phyloP scores from a whole-genome alignment of 2,888 invertebrate genomes.

The Drosophila mimica region DNA sequence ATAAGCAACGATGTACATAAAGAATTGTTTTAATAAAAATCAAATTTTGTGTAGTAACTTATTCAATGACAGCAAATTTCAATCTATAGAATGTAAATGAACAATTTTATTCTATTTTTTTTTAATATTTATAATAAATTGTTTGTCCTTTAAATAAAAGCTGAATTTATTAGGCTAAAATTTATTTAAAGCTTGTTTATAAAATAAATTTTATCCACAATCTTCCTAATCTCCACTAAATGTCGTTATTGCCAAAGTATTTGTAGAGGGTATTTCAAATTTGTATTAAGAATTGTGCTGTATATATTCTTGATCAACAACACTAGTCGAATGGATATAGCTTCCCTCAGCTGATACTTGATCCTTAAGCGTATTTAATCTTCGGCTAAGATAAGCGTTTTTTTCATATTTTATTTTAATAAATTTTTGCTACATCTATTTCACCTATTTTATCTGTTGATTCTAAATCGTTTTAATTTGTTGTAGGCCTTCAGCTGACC shows the following conservation, averaged over 20 bases:
- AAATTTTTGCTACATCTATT: not conserved
- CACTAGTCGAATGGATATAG: not conserved
- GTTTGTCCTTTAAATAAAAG: too few relatives aligned
- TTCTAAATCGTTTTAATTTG: not conserved
- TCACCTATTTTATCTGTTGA: not conserved
- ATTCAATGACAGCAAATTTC: not conserved
- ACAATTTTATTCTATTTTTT: not conserved
- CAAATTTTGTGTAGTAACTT: fast-evolving
- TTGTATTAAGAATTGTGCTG: too few relatives aligned
- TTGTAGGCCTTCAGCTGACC: slow-evolving; percentile 7
- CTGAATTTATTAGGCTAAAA: too few relatives aligned
- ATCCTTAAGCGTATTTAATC: not conserved
- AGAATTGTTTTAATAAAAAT: not conserved
- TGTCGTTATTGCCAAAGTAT: not conserved
- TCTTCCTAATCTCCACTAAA: not conserved
- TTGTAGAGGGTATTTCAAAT: not conserved
- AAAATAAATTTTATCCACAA: not conserved
- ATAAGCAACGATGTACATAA: not conserved
- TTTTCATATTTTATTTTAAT: not conserved
- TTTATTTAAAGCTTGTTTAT: not conserved
- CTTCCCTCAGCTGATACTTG: not conserved
- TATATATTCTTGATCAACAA: not conserved
- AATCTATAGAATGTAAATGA: not conserved
- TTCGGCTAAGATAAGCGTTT: fast-evolving
- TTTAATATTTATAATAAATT: not conserved